These are phyloP conservation scores for Echeneis naucrates DNA, from an alignment of 2,797 vertebrate genomes.

Conservation along the genomic window DNA sequence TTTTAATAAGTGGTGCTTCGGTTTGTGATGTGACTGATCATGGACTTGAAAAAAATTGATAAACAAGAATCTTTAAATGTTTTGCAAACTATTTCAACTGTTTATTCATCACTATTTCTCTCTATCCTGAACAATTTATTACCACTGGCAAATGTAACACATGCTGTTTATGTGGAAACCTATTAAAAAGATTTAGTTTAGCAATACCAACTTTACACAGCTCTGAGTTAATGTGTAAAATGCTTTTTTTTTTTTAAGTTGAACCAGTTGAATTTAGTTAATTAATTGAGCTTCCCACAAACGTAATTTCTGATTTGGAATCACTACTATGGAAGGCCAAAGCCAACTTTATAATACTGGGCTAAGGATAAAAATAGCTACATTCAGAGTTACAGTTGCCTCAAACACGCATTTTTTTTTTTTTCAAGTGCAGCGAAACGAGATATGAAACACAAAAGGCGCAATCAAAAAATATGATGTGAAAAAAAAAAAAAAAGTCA, in stretches of 20 bases:
- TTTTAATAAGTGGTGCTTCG: neutral
- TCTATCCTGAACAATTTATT: no score
- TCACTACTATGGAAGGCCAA: slow-evolving; percentile 36
- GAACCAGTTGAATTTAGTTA: neutral
- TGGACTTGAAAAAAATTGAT: no score
- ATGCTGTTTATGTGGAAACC: neutral
- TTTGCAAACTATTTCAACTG: neutral
- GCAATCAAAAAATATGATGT: slow-evolving; percentile 55
- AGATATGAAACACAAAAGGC: slow-evolving; percentile 63
- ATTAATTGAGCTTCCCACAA: neutral
- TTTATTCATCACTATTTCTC: neutral
- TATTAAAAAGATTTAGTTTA: neutral
- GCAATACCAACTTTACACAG: neutral
- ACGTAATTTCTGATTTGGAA: slow-evolving; percentile 1
- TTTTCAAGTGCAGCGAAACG: slow-evolving; percentile 29
- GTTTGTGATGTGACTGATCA: neutral
- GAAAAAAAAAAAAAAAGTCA: slow-evolving; percentile 22
- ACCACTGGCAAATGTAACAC: neutral
- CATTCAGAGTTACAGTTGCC: slow-evolving; percentile 36
- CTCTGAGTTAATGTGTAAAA: neutral
- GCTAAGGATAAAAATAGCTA: slow-evolving; percentile 31
- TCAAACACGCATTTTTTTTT: slow-evolving; percentile 10
- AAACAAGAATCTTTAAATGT: no score
- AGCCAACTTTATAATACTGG: slow-evolving; percentile 34
- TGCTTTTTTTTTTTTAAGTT: neutral